Percentiles rank a stretch among this genome's conserved stretches.
phyloP scores from a whole-genome alignment of 2,888 invertebrate species.

The Xestia rhomboidea region DNA sequence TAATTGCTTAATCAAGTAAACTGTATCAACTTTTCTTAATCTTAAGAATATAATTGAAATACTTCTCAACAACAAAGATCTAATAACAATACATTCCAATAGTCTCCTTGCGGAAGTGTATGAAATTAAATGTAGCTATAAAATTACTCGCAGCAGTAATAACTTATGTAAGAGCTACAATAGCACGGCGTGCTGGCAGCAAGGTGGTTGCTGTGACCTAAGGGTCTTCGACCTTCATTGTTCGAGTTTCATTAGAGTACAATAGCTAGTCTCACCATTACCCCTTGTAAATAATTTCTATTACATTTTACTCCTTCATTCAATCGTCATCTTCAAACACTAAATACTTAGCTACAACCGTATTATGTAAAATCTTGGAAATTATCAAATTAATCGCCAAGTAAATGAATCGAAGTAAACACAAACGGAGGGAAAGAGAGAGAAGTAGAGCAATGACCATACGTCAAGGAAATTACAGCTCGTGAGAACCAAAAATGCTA shows the following conservation, averaged over 20 bases:
- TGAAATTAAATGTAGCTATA: conserved; percentile 32
- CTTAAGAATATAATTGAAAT: neutral
- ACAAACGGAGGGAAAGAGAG: conserved; percentile 16
- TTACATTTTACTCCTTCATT: conserved; percentile 27
- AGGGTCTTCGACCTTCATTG: conserved; percentile 88
- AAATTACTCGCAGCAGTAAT: conserved; percentile 57
- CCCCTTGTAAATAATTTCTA: conserved; percentile 63
- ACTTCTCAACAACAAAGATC: neutral
- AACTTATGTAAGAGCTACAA: conserved; percentile 69
- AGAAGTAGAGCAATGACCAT: conserved; percentile 54
- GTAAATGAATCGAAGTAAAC: conserved; percentile 15
- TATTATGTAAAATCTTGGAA: neutral
- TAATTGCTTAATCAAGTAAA: neutral
- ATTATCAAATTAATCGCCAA: neutral
- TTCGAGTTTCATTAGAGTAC: conserved; percentile 85
- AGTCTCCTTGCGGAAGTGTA: conserved; percentile 34
- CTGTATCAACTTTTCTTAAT: neutral
- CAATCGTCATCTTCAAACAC: neutral
- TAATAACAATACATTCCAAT: conserved; percentile 15
- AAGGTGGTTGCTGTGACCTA: conserved; percentile 83
- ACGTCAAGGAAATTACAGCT: conserved; percentile 46
- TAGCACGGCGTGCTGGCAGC: conserved; percentile 69
- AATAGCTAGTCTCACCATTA: conserved; percentile 77
- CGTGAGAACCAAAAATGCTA: conserved; percentile 60
- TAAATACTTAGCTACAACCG: neutral